These are phyloP conservation scores for Anhinga anhinga DNA, from an alignment of 2,113 vertebrate species.

Conservation along the genomic window DNA sequence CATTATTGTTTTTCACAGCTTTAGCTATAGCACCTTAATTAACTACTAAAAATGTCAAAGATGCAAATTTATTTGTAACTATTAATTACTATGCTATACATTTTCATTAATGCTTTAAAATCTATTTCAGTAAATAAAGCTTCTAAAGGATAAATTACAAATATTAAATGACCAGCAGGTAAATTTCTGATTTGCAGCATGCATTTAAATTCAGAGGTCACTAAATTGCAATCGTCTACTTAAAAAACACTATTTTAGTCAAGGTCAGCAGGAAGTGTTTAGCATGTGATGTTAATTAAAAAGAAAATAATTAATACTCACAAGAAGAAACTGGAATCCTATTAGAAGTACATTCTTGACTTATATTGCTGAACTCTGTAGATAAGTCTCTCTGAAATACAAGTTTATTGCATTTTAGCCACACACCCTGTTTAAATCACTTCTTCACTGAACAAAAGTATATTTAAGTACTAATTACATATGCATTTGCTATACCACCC, in stretches of 20 bases:
- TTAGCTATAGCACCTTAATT: background rate
- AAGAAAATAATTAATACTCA: slow-evolving; percentile 48
- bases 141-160: background rate
- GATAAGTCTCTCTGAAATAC: slow-evolving; percentile 66
- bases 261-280: background rate
- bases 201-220: background rate
- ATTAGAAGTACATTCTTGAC: slow-evolving; percentile 18
- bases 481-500: background rate
- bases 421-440: background rate
- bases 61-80: too few species aligned
- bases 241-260: background rate
- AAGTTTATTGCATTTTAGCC: background rate
- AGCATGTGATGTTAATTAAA: background rate
- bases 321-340: slow-evolving; percentile 42
- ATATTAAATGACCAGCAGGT: background rate
- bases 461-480: background rate
- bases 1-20: background rate
- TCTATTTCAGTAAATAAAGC: background rate
- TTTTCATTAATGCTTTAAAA: background rate
- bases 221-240: background rate
- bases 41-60: too few species aligned
- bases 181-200: background rate
- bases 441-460: background rate
- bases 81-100: background rate
- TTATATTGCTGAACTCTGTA: background rate